These are phyloP conservation scores for Tipula lateralis DNA, from an alignment of 2,888 invertebrate genomes.

Conservation along the genomic window DNA sequence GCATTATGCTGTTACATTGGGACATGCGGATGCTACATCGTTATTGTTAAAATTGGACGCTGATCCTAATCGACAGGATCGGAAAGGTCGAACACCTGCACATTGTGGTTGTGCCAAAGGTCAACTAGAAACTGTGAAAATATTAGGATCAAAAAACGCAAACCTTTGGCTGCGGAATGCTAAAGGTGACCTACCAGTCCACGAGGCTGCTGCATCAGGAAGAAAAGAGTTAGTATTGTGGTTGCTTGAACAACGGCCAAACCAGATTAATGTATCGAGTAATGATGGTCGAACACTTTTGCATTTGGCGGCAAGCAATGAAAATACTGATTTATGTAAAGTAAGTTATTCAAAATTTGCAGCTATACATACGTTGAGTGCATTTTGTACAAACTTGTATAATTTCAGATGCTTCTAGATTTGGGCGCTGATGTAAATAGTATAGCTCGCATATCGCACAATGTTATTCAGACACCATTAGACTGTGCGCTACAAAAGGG, in stretches of 20 bases:
- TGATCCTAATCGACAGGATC: conserved; percentile 87
- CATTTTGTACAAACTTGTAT: conserved; percentile 35
- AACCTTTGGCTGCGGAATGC: conserved; percentile 90
- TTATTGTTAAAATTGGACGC: conserved; percentile 84
- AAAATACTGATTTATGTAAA: conserved; percentile 90
- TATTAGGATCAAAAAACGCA: conserved; percentile 51
- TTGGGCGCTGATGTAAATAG: conserved; percentile 81
- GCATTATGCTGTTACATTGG: conserved; percentile 94
- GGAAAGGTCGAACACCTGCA: conserved; percentile 86
- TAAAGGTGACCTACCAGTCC: conserved; percentile 90
- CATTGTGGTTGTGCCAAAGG: conserved; percentile 96
- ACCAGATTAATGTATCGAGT: conserved; percentile 81
- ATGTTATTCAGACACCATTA: conserved; percentile 80
- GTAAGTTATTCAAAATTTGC: conserved; percentile 42
- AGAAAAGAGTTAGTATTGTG: conserved; percentile 83
- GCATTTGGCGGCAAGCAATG: conserved; percentile 90
- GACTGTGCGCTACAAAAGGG: conserved; percentile 86
- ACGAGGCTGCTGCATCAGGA: conserved; percentile 93
- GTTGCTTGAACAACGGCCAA: conserved; percentile 77
- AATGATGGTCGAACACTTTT: conserved; percentile 89
- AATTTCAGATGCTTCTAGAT: conserved; percentile 64
- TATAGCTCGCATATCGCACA: conserved; percentile 75
- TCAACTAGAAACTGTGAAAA: conserved; percentile 78
- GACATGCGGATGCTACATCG: conserved; percentile 90
- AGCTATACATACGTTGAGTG: no score